Conservation (phyloP, 1,140 invertebrate species). For the Tetramorium parvispinum region DNA sequence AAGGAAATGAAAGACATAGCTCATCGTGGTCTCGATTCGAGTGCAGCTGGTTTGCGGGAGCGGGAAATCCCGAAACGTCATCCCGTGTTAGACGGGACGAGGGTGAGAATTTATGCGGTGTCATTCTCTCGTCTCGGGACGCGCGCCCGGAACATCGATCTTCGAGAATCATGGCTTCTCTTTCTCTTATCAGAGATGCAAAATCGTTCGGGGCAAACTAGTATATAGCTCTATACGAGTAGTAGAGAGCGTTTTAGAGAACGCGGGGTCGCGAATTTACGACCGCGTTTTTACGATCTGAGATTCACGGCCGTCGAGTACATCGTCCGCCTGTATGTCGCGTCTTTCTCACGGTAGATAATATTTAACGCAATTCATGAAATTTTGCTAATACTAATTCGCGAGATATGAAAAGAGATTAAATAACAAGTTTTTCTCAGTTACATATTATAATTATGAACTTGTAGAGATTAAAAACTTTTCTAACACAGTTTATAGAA, state of each 20-base stretch:
- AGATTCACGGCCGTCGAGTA: conserved; percentile 34
- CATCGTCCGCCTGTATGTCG: conserved; percentile 11
- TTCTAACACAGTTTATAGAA: not conserved
- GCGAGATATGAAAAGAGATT: not conserved
- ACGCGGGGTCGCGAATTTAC: conserved; percentile 45
- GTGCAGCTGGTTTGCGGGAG: conserved; percentile 51
- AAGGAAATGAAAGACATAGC: conserved; percentile 64
- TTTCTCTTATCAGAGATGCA: conserved; percentile 47
- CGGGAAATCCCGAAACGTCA: conserved; percentile 65
- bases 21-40: conserved; percentile 63
- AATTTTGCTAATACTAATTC: not conserved
- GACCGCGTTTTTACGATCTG: conserved; percentile 43
- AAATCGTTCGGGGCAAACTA: conserved; percentile 38
- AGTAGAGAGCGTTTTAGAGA: not conserved
- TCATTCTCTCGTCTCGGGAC: conserved; percentile 53
- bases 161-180: conserved; percentile 10
- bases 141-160: conserved; percentile 47
- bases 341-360: not conserved
- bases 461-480: not conserved
- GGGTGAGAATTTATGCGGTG: conserved; percentile 59
- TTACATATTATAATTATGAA: not conserved
- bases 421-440: not conserved
- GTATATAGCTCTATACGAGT: conserved; percentile 36
- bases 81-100: conserved; percentile 55
- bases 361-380: not conserved